phyloP scores from a whole-genome alignment of 2,113 vertebrate species.

The Fukomys damarensis region DNA sequence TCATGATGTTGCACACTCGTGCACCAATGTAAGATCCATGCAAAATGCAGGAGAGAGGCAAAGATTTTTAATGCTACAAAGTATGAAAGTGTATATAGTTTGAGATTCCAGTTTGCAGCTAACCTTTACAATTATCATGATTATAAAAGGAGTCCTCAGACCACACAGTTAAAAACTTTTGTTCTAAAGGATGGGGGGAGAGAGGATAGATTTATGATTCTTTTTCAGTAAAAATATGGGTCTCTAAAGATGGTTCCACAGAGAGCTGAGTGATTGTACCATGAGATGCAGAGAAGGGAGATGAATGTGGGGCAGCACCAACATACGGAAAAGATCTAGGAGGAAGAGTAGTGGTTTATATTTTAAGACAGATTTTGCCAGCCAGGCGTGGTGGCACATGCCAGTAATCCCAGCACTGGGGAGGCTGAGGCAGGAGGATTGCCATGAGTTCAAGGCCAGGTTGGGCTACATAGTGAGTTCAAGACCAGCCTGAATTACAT shows the following conservation, averaged over 20 bases:
- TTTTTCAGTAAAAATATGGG: neutral
- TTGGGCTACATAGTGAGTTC: neutral
- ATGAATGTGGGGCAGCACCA: neutral
- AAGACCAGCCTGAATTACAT: neutral
- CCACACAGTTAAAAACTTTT: neutral
- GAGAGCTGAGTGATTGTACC: neutral
- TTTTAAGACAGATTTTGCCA: neutral
- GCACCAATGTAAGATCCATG: neutral
- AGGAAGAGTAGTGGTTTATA: neutral
- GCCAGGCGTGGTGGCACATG: neutral
- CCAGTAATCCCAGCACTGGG: neutral
- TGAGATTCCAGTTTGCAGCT: neutral
- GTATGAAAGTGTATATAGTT: neutral
- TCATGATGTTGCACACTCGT: neutral
- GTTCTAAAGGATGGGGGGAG: neutral
- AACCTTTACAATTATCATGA: neutral
- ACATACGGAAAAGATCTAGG: neutral
- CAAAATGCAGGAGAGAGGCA: constrained; percentile 13
- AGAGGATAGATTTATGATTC: constrained; percentile 48
- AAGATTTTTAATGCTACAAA: constrained; percentile 49
- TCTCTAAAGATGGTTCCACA: neutral
- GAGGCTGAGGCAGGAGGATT: neutral
- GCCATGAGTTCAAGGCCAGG: neutral
- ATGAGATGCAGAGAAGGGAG: neutral
- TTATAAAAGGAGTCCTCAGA: constrained; percentile 2